Conservation (phyloP, 2,113 vertebrate genomes). For the Mesitornis unicolor region DNA sequence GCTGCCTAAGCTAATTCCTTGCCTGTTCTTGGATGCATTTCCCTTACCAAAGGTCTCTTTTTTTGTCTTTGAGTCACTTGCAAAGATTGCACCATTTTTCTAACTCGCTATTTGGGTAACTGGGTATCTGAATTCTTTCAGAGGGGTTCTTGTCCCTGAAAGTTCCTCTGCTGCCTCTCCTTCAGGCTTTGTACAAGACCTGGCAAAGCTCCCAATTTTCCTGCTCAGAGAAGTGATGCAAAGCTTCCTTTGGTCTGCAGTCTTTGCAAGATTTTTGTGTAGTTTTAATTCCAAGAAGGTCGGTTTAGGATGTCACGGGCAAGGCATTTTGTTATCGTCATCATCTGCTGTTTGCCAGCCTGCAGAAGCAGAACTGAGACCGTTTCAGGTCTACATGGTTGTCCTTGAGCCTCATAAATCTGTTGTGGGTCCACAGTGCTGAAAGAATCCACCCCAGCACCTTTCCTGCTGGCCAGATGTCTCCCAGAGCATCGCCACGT, state of each 20-base stretch:
- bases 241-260: neutral
- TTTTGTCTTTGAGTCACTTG: neutral
- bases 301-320: neutral
- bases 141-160: neutral
- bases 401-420: neutral
- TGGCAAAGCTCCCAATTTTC: neutral
- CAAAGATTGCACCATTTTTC: neutral
- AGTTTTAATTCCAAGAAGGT: neutral
- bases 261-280: neutral
- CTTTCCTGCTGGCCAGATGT: fast-evolving
- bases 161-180: neutral
- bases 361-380: neutral
- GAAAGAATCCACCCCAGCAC: neutral
- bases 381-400: neutral
- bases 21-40: neutral
- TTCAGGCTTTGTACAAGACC: neutral
- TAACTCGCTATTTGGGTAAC: neutral
- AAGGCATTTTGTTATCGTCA: neutral
- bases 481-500: fast-evolving
- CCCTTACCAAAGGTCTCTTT: neutral
- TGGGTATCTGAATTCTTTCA: neutral
- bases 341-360: neutral
- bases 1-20: neutral
- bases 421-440: neutral
- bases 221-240: neutral